Evolutionary conservation across 1,140 invertebrate species (phyloP), one percentile per base, ranked within the genome.

Genomic region (Coenobita brevimanus): DNA sequence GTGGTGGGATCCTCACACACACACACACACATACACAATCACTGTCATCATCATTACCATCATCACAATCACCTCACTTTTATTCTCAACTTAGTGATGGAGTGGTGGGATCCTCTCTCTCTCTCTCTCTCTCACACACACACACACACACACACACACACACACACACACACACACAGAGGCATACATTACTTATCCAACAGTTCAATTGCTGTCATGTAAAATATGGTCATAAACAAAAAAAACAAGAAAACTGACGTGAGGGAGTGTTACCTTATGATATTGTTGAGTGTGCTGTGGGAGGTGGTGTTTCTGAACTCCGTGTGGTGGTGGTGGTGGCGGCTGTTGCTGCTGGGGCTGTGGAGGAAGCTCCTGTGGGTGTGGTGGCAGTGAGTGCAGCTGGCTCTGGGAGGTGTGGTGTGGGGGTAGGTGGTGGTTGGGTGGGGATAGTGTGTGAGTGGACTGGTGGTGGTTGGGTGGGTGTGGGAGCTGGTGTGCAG

Each of bases 351-450:
- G 64, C n/a, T 79, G 67, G 4, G 71, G 36, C 30, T 38, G 82
- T 24, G 50, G 33, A 13, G 91, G 89, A n/a, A 87, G 90, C 60
- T 90, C 84, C 21, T 89, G 81, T 92, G 92, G 75, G 91, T 92
- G 10, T 92, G 91, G 89, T 90, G 92, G 79, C 73, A 50, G 76
- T 3, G 69, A 88, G 24, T 89, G 87, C 15, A 75, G 69, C 62
- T 80, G 89, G 60, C 64, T 81, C 69, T 86, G 84, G 33, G 82
- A 76, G 17, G 89, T 76, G 62, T 82, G 79, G 54, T 87, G 85
- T 71, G 84, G 82, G 6, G 89, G 90, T 62, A 43, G 82, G 60
- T 60, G 60, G 75, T 88, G 82, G 78, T 87, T 50, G 4, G 75
- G 85, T 76, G 89, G 80, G 24, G 57, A n/a, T n/a, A n/a, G n/a